Percentiles rank a stretch among this genome's conserved stretches.
Evolutionary conservation across 2,888 invertebrate species (phyloP).

Genomic region (Drosophila aldrichi): DNA sequence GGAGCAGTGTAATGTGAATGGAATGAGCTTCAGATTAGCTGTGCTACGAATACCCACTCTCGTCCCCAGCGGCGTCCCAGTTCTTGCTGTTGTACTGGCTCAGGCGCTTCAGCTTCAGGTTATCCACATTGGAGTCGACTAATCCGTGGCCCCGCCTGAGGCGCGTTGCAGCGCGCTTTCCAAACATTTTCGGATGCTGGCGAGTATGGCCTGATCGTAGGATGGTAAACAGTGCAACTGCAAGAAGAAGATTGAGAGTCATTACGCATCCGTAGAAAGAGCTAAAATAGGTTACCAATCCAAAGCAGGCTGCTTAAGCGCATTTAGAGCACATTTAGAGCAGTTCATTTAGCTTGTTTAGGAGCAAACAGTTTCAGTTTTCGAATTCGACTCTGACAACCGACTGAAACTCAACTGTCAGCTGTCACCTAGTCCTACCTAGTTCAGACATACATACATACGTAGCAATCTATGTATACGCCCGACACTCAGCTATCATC

Average conservation of each 20-base stretch:
- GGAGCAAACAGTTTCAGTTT: constrained; percentile 4
- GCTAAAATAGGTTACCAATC: constrained; percentile 58
- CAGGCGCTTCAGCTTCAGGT: constrained; percentile 15
- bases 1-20: not conserved
- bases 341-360: constrained; percentile 34
- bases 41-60: constrained; percentile 8
- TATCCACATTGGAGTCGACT: constrained; percentile 2
- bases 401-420: constrained; percentile 25
- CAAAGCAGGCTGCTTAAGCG: constrained; percentile 52
- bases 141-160: constrained; percentile 7
- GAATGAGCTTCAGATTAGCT: not conserved
- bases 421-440: constrained; percentile 9
- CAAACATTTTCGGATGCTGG: constrained; percentile 34
- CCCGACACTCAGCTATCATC: constrained; percentile 3
- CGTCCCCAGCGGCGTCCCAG: constrained; percentile 2
- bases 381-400: constrained; percentile 16
- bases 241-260: not conserved
- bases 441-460: not conserved
- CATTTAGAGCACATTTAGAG: constrained; percentile 72
- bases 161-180: constrained; percentile 7
- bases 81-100: constrained; percentile 10
- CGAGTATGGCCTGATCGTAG: constrained; percentile 24
- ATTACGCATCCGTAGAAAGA: not conserved
- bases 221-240: constrained; percentile 46
- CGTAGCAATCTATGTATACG: not conserved